phyloP scores from a whole-genome alignment of 2,797 vertebrate genomes.

The Fundulus diaphanus region DNA sequence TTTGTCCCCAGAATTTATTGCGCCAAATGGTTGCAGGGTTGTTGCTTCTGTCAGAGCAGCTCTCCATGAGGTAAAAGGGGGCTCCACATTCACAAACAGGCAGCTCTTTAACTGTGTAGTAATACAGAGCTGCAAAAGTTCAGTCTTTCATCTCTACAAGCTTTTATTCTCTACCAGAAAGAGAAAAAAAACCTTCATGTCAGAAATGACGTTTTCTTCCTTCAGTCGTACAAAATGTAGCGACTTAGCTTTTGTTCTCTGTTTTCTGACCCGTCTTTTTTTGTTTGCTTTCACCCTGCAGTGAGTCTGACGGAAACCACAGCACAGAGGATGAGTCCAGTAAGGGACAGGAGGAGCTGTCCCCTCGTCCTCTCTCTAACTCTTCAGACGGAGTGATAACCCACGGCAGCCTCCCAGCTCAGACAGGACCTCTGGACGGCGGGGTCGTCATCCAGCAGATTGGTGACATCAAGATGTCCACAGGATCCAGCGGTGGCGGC shows the following conservation, averaged over 20 bases:
- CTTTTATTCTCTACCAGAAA: background rate
- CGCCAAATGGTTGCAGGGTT: conserved; percentile 81
- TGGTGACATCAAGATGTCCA: conserved; percentile 93
- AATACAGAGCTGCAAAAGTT: conserved; percentile 40
- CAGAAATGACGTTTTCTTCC: background rate
- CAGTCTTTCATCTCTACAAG: too few species aligned
- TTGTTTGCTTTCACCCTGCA: conserved; percentile 25
- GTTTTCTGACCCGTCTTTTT: conserved; percentile 17
- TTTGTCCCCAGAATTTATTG: conserved; percentile 80
- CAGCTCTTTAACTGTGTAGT: conserved; percentile 58
- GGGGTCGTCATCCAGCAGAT: conserved; percentile 95
- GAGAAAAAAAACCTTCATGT: background rate
- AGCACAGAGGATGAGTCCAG: conserved; percentile 95
- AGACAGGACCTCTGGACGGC: conserved; percentile 76
- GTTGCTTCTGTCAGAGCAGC: conserved; percentile 69
- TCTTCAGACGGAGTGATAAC: conserved; percentile 86
- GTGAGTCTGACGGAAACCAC: conserved; percentile 82
- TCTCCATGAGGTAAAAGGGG: conserved; percentile 65
- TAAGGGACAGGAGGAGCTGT: conserved; percentile 96
- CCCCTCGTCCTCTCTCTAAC: conserved; percentile 90
- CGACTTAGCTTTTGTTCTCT: conserved; percentile 6
- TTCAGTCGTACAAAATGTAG: background rate
- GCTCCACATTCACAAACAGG: conserved; percentile 51
- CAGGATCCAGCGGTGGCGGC: conserved; percentile 86
- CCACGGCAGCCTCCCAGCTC: conserved; percentile 81